phyloP scores from a whole-genome alignment of 2,797 vertebrate species.

The Manis crassicaudata region DNA sequence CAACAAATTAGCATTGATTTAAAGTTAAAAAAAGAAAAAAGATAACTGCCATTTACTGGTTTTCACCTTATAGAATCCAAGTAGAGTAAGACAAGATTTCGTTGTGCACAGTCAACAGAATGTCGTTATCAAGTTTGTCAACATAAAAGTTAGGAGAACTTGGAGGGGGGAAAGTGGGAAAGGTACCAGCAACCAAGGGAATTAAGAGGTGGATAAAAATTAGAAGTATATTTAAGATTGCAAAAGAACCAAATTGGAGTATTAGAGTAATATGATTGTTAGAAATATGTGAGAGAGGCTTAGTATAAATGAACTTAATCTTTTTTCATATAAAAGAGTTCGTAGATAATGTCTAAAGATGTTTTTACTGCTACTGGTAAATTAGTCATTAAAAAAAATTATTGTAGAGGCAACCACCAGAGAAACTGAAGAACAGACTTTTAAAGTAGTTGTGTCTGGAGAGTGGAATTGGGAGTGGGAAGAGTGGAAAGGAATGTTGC shows the following conservation, averaged over 20 bases:
- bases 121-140: background rate
- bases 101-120: background rate
- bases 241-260: background rate
- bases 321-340: background rate
- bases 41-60: background rate
- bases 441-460: background rate
- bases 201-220: background rate
- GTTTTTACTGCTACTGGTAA: background rate
- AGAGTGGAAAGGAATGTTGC: background rate
- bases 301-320: background rate
- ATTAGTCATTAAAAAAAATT: background rate
- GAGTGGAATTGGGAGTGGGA: background rate
- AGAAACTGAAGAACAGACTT: background rate
- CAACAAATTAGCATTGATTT: no score
- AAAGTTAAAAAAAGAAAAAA: background rate
- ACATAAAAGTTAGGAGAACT: background rate
- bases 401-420: background rate
- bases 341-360: background rate
- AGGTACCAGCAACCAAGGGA: background rate
- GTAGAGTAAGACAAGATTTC: background rate
- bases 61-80: background rate
- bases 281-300: background rate
- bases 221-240: background rate
- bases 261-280: background rate
- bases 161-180: background rate